Base-by-base conservation (phyloP, 2,797 vertebrate species). In the Alcedo quadribrachys region DNA sequence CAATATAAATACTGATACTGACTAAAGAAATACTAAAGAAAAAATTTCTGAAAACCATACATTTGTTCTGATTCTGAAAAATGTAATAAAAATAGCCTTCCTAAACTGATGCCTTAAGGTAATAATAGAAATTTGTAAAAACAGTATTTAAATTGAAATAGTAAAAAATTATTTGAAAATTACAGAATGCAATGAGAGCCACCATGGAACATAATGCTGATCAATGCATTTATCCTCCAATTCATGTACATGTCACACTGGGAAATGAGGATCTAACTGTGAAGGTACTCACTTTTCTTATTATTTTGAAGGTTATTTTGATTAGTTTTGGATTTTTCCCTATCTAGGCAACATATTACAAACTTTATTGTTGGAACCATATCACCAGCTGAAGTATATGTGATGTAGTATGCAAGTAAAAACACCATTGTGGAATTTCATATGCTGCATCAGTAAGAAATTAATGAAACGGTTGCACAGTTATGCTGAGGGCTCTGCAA, bases 111-210 rank as follows among this genome's bases (percentile, higher is more conserved):
- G 12, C 46, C 60, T 85, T 62, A 86, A 77, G 48, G 37, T 75
- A 73, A 79, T n/a, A 55, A 55, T 14, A 54, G 5, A 9, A 84
- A 85, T 18, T 51, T 21, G 12, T 70, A 78, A 74, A 20, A 76
- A 42, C 18, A 73, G n/a, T 16, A 70, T 83, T 88, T 84, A 84
- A 55, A 9, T 66, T 88, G 25, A 50, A 50, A 50, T 15, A 16
- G 25, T 50, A 50, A 25, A 27, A 50, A 50, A 27, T 25, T 93
- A 65, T 61, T 94, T 96, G 28, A 75, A 86, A 91, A 83, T 97
- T 84, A 95, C 96, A 99, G 99, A 99, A 99, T 62, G 99, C 99
- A 87, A 99, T 99, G 99, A 98, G 99, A 65, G 99, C 99, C 70
- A 99, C 99, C 63, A 99, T 99, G 98, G 99, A 99, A 95, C 96